phyloP scores from a whole-genome alignment of 2,113 vertebrate genomes.

The Hyla sarda region DNA sequence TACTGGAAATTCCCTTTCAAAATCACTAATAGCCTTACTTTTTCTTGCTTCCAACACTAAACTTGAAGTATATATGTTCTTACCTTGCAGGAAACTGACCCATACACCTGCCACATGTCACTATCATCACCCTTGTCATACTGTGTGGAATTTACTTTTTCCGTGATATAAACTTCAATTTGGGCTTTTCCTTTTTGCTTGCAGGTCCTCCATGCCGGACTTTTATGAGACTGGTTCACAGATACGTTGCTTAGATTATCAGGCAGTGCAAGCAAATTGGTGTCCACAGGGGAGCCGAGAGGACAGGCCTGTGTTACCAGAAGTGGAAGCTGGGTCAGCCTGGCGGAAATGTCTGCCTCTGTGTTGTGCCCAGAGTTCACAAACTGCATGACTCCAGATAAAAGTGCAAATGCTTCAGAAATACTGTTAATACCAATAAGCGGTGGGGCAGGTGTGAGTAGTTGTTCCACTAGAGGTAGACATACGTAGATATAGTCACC shows the following conservation, averaged over 20 bases:
- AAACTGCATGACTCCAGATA: slow-evolving; percentile 82
- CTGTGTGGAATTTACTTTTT: slow-evolving; percentile 91
- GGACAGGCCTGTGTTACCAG: slow-evolving; percentile 87
- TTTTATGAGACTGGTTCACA: slow-evolving; percentile 76
- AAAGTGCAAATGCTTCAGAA: slow-evolving; percentile 83
- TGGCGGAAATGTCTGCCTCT: slow-evolving; percentile 75
- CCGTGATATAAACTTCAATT: slow-evolving; percentile 82
- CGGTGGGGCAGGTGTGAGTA: slow-evolving; percentile 78
- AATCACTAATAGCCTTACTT: no score
- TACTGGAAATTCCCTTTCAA: no score
- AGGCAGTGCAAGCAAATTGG: slow-evolving; percentile 68
- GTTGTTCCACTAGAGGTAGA: slow-evolving; percentile 84
- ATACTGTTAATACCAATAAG: slow-evolving; percentile 81
- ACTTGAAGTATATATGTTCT: slow-evolving; percentile 60
- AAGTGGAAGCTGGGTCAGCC: slow-evolving; percentile 77
- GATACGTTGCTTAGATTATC: slow-evolving; percentile 70
- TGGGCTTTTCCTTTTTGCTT: slow-evolving; percentile 84
- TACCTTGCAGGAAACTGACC: slow-evolving; percentile 91
- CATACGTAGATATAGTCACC: slow-evolving; percentile 81
- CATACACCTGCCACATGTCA: slow-evolving; percentile 90
- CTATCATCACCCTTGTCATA: slow-evolving; percentile 82
- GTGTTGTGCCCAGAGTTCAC: slow-evolving; percentile 76
- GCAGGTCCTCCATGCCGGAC: slow-evolving; percentile 87
- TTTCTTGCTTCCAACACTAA: background rate
- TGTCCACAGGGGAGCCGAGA: slow-evolving; percentile 85